phyloP scores from a whole-genome alignment of 1,140 invertebrate species.

The Glomeris maerens region DNA sequence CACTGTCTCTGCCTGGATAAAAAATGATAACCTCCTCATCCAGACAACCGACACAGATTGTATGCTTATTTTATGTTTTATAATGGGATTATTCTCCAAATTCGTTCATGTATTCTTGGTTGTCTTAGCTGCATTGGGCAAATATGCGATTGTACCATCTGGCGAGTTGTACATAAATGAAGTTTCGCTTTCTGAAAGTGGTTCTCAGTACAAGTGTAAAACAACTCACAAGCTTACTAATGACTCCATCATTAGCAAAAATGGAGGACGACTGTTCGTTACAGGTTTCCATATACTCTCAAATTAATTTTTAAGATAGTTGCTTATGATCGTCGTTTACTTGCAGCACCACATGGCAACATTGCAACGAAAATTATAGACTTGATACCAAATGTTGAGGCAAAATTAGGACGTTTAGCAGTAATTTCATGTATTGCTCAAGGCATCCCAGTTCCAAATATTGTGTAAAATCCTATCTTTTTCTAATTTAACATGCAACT shows the following conservation, averaged over 20 bases:
- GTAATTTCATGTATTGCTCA: conserved; percentile 32
- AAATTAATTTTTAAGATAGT: neutral
- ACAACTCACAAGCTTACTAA: conserved; percentile 28
- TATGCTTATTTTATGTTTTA: neutral
- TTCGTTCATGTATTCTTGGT: neutral
- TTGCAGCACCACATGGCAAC: neutral
- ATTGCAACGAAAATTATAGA: neutral
- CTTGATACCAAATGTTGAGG: neutral
- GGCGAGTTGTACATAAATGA: conserved; percentile 7
- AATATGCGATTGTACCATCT: conserved; percentile 4
- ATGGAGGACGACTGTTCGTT: conserved; percentile 26
- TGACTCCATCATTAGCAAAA: conserved; percentile 25
- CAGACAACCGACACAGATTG: conserved; percentile 37
- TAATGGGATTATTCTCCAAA: neutral
- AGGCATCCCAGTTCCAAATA: conserved; percentile 21
- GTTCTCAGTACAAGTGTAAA: conserved; percentile 25
- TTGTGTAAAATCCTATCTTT: conserved; percentile 11
- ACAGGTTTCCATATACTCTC: conserved; percentile 24
- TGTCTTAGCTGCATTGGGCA: neutral
- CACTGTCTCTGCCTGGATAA: conserved; percentile 64
- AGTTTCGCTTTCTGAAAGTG: neutral
- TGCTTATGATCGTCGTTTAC: neutral
- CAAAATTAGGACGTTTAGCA: conserved; percentile 20
- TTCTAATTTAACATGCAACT: neutral
- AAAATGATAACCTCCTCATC: conserved; percentile 64